Conservation (phyloP, 2,888 invertebrate species). For the Idaea dimidiata region DNA sequence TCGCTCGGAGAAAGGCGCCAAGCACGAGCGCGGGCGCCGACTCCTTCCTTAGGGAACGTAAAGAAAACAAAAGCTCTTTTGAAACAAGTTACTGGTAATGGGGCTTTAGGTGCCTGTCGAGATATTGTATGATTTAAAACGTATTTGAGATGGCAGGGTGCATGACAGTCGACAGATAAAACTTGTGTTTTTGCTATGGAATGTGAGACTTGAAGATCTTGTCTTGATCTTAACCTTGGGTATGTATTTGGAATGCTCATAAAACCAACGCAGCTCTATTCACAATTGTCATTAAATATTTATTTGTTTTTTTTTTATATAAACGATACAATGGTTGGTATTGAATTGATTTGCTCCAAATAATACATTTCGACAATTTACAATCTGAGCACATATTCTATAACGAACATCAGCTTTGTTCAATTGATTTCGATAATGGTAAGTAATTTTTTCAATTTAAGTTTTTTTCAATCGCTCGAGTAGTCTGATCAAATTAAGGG, state of each 20-base stretch:
- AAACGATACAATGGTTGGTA: background rate
- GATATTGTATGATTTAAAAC: constrained; percentile 64
- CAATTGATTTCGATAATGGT: too few relatives aligned
- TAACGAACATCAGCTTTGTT: too few relatives aligned
- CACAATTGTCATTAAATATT: background rate
- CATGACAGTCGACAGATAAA: constrained; percentile 32
- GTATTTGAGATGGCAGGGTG: constrained; percentile 47
- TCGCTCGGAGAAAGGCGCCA: constrained; percentile 75
- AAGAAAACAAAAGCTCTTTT: constrained; percentile 73
- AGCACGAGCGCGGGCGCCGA: constrained; percentile 70
- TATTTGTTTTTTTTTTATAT: background rate
- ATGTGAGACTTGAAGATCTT: constrained; percentile 16
- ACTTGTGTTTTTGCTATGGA: constrained; percentile 34
- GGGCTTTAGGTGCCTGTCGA: constrained; percentile 67
- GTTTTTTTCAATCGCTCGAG: too few relatives aligned
- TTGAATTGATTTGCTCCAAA: background rate
- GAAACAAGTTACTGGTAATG: constrained; percentile 73
- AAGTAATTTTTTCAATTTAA: too few relatives aligned
- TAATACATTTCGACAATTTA: background rate
- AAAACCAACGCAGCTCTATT: background rate
- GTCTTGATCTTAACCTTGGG: constrained; percentile 22
- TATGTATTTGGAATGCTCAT: constrained; percentile 13
- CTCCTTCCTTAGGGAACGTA: constrained; percentile 72
- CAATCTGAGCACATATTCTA: too few relatives aligned
- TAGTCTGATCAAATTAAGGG: too few relatives aligned